Base-by-base conservation (phyloP, 2,888 invertebrate species). In the Epinotia ramella region DNA sequence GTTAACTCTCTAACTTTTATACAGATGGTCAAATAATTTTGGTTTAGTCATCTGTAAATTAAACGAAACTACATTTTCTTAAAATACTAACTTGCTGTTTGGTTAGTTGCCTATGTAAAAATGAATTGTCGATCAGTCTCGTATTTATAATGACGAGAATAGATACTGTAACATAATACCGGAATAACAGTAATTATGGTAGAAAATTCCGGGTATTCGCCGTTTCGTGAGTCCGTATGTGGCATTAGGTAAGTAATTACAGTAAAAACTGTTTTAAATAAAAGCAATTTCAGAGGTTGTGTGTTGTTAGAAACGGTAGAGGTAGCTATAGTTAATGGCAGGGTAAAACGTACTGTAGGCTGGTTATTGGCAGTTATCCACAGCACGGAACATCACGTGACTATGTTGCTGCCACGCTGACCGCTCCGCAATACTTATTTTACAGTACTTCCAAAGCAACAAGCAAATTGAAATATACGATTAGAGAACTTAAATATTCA, bases 301-400 rank as follows among this genome's bases (percentile, higher is more conserved):
- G 81, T 85, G 83, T 82, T 81, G 82, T 82, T 81, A 78, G 77
- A 80, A 81, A 83, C 82, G 82, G 53, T 66, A 28, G 40, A 68
- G 82, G 77, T 73, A 67, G 80, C 73, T 76, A 77, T 77, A 57
- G 80, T 79, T 89, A 89, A 90, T 89, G 82, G 84, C 78, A 83
- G 88, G 87, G 86, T 88, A 81, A 79, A 87, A 85, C 86, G 86
- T 81, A 86, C 83, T 81, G 86, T 87, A 72, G 76, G 78, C 77
- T 80, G 79, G 79, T 79, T 89, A 89, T 89, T 88, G 88, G 88
- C 88, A 88, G 87, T 88, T 89, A 88, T 89, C 89, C 88, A 84
- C 84, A 83, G 86, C 91, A 91, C 90, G 89, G 85, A 82, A 90
- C 84, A 84, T 90, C 86, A 89, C 89, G 89, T 90, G 90, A 89